Conservation (phyloP, 2,888 invertebrate species). For the Drosophila leonis region DNA sequence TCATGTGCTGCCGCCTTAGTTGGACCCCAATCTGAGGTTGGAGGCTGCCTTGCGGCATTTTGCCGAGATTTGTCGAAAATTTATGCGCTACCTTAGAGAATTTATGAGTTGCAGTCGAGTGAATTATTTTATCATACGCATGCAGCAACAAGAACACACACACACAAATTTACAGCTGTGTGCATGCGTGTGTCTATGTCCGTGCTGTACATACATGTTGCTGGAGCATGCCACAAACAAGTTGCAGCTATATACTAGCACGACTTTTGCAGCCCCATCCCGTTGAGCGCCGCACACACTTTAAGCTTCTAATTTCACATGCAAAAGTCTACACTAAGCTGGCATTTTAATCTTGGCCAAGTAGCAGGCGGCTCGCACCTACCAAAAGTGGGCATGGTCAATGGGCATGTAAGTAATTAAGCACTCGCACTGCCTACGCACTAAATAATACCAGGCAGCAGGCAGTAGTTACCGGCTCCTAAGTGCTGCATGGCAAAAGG, state of each 20-base stretch:
- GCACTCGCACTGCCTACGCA: conserved; percentile 74
- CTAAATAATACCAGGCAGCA: conserved; percentile 66
- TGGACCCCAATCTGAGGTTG: conserved; percentile 58
- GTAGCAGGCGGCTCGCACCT: conserved; percentile 39
- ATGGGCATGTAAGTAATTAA: conserved; percentile 76
- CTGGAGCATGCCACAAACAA: conserved; percentile 73
- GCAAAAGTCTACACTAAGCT: conserved; percentile 81
- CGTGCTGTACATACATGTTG: conserved; percentile 34
- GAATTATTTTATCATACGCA: conserved; percentile 82
- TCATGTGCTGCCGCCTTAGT: conserved; percentile 14
- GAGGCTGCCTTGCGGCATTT: conserved; percentile 79
- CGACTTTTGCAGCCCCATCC: neutral
- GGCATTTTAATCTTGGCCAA: conserved; percentile 80
- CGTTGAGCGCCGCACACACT: conserved; percentile 38
- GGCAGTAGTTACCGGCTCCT: conserved; percentile 2
- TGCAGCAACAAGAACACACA: conserved; percentile 67
- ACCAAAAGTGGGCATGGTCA: conserved; percentile 47
- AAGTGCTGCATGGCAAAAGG: conserved; percentile 49
- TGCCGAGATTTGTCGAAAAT: conserved; percentile 78
- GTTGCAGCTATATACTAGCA: conserved; percentile 48
- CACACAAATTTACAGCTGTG: conserved; percentile 21
- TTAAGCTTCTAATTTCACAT: conserved; percentile 81
- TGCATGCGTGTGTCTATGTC: conserved; percentile 1
- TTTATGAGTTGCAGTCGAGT: conserved; percentile 82
- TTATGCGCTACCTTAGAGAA: conserved; percentile 81